These are phyloP conservation scores for Variabilichromis moorii DNA, from an alignment of 2,113 vertebrate genomes.

Conservation along the genomic window DNA sequence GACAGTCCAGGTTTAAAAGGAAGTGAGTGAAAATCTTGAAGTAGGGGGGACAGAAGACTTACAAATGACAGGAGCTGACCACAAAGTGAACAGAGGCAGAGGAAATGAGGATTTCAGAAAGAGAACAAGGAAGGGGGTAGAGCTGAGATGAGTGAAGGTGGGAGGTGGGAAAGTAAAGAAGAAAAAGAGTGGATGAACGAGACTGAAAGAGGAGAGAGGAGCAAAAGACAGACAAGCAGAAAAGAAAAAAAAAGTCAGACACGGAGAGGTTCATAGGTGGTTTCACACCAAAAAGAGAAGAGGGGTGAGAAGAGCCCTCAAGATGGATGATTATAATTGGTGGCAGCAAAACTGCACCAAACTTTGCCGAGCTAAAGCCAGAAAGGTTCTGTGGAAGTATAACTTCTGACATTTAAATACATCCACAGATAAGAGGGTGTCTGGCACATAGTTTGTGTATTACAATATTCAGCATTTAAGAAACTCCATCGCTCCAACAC, in stretches of 20 bases:
- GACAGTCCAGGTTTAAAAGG: background rate
- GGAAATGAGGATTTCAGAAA: background rate
- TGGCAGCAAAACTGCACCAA: background rate
- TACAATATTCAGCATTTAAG: background rate
- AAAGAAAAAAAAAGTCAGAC: background rate
- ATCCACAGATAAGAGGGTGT: background rate
- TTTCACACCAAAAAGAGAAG: constrained; percentile 17
- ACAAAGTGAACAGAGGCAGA: background rate
- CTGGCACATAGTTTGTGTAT: background rate
- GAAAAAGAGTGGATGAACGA: background rate
- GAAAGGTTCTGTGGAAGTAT: background rate
- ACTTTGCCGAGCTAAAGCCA: background rate
- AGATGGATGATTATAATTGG: constrained; percentile 4
- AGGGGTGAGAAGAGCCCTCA: constrained; percentile 6
- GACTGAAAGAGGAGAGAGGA: background rate
- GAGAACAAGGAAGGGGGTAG: background rate
- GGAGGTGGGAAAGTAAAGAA: background rate
- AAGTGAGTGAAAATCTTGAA: too few species aligned
- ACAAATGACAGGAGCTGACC: background rate
- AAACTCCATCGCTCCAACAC: background rate
- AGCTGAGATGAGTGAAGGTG: too few species aligned
- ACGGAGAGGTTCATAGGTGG: background rate
- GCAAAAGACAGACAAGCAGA: background rate
- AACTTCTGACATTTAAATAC: background rate
- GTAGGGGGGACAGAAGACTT: background rate